A percentile compares a stretch with the other conserved stretches of the same genome.
Evolutionary conservation across 1,140 invertebrate species (phyloP).

Genomic region (Cydia strobilella): DNA sequence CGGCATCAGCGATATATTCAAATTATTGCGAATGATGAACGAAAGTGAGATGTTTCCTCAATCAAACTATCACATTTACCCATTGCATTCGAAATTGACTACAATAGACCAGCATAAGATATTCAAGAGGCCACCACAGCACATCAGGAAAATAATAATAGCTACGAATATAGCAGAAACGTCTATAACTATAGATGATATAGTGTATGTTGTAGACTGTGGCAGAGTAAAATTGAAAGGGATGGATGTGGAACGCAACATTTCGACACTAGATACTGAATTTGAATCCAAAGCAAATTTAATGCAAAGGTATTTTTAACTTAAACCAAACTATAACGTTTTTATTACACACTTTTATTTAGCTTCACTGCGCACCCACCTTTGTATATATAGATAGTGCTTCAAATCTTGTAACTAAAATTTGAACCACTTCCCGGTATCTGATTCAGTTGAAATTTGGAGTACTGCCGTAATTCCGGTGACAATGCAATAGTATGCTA

Average conservation of each 20-base stretch:
- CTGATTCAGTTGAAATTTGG: too few species aligned
- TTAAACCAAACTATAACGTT: too few species aligned
- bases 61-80: slow-evolving; percentile 83
- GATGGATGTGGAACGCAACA: slow-evolving; percentile 86
- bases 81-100: slow-evolving; percentile 91
- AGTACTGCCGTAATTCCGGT: too few species aligned
- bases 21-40: slow-evolving; percentile 80
- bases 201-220: slow-evolving; percentile 92
- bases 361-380: too few species aligned
- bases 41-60: slow-evolving; percentile 73
- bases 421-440: too few species aligned
- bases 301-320: slow-evolving; percentile 81
- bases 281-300: slow-evolving; percentile 91
- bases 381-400: too few species aligned
- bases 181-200: slow-evolving; percentile 95
- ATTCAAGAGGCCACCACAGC: slow-evolving; percentile 84
- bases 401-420: too few species aligned
- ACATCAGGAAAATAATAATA: slow-evolving; percentile 88
- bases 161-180: slow-evolving; percentile 93
- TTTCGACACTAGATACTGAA: slow-evolving; percentile 86
- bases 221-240: slow-evolving; percentile 90
- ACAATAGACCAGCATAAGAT: slow-evolving; percentile 88
- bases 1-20: slow-evolving; percentile 87
- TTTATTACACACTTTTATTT: too few species aligned
- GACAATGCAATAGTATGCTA: too few species aligned